Percentiles rank a stretch among this genome's conserved stretches.
Evolutionary conservation across 2,888 invertebrate genomes (phyloP).

Genomic region (Dyspetes luteomarginatus): DNA sequence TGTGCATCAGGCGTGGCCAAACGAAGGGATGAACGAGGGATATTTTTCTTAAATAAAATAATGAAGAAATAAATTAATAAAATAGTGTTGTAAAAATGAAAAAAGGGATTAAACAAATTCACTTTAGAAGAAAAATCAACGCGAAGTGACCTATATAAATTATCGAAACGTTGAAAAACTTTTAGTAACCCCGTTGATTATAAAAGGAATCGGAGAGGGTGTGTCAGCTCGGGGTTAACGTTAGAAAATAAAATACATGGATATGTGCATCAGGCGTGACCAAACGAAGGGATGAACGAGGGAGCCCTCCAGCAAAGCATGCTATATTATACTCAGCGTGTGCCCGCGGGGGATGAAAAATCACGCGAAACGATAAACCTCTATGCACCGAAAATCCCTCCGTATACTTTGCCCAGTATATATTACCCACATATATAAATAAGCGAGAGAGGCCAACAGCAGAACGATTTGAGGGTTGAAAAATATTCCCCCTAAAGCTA

Average conservation of each 20-base stretch:
- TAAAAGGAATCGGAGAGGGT: not conserved
- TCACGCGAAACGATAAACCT: conserved; percentile 58
- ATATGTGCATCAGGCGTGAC: not conserved
- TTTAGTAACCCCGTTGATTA: not conserved
- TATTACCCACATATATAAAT: not conserved
- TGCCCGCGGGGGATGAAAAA: conserved; percentile 56
- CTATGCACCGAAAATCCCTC: conserved; percentile 28
- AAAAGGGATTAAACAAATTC: no score
- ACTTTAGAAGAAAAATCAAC: not conserved
- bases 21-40: conserved; percentile 55
- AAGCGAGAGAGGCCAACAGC: conserved; percentile 14
- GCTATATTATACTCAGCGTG: conserved; percentile 53
- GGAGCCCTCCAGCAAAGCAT: conserved; percentile 35
- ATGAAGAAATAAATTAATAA: no score
- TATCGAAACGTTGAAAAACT: not conserved
- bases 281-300: conserved; percentile 51
- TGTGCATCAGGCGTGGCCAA: not conserved
- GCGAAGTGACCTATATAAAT: no score
- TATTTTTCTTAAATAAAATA: no score
- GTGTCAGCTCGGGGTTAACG: not conserved
- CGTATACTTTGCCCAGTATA: not conserved
- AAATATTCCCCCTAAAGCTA: conserved; percentile 57
- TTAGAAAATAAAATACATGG: not conserved
- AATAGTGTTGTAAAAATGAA: no score
- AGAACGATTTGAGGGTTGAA: conserved; percentile 39